Evolutionary conservation across 2,797 vertebrate genomes (phyloP).

Genomic region (Rhabdophis nuchalis): DNA sequence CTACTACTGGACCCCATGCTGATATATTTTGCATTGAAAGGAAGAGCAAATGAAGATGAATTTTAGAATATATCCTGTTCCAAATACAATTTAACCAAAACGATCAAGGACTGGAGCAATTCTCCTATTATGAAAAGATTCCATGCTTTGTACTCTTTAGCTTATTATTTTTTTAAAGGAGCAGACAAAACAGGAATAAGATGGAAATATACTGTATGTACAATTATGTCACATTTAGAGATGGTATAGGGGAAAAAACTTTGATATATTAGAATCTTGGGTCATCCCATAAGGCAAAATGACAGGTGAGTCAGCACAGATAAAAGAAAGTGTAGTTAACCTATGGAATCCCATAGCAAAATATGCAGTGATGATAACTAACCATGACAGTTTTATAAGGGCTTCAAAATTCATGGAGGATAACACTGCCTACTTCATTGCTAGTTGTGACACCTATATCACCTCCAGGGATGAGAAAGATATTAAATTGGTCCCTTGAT

Average conservation of each 20-base stretch:
- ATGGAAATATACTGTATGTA: neutral
- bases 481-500: neutral
- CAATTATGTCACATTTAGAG: neutral
- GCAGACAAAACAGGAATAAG: neutral
- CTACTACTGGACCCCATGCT: neutral
- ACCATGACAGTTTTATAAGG: neutral
- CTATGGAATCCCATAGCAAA: neutral
- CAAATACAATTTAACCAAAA: neutral
- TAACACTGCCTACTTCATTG: neutral
- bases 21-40: neutral
- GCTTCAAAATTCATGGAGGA: neutral
- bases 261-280: neutral
- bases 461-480: neutral
- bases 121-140: neutral
- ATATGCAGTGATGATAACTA: neutral
- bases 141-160: neutral
- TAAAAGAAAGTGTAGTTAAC: neutral
- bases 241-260: neutral
- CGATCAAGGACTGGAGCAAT: neutral
- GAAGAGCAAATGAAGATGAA: neutral
- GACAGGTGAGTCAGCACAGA: neutral
- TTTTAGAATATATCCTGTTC: neutral
- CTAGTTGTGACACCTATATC: neutral
- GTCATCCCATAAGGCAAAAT: neutral
- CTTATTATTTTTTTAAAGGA: neutral